These are phyloP conservation scores for Lochmaea capreae DNA, from an alignment of 2,888 invertebrate genomes.

Conservation along the genomic window DNA sequence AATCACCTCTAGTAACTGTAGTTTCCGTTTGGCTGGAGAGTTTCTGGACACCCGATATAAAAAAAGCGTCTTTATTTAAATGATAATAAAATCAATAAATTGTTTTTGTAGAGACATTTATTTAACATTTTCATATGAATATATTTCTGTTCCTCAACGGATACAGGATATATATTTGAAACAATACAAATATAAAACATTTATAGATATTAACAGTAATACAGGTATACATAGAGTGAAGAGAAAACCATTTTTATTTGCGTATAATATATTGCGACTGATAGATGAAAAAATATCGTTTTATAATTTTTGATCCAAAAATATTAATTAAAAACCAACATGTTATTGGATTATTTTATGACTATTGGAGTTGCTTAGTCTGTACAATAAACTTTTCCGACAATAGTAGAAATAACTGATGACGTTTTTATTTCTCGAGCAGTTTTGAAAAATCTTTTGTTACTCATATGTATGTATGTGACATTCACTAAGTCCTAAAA, in stretches of 20 bases:
- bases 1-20: too few relatives aligned
- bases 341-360: too few relatives aligned
- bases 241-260: not conserved
- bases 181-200: conserved; percentile 42
- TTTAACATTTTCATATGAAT: conserved; percentile 55
- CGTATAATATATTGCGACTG: conserved; percentile 1
- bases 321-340: not conserved
- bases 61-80: too few relatives aligned
- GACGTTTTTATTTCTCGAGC: too few relatives aligned
- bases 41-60: too few relatives aligned
- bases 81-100: not conserved
- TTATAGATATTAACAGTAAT: conserved; percentile 33
- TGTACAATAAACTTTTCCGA: too few relatives aligned
- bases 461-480: too few relatives aligned
- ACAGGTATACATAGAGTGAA: conserved; percentile 17
- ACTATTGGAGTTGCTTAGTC: too few relatives aligned
- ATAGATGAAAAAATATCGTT: not conserved
- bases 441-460: too few relatives aligned
- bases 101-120: conserved; percentile 49
- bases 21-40: too few relatives aligned
- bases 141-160: conserved; percentile 44
- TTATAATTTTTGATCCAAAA: not conserved
- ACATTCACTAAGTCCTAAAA: too few relatives aligned
- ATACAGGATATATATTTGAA: conserved; percentile 33
- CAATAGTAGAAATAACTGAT: too few relatives aligned